Evolutionary conservation across 2,113 vertebrate genomes (phyloP), one percentile per base, ranked within the genome.

Genomic region (Neolamprologus cancellatus): DNA sequence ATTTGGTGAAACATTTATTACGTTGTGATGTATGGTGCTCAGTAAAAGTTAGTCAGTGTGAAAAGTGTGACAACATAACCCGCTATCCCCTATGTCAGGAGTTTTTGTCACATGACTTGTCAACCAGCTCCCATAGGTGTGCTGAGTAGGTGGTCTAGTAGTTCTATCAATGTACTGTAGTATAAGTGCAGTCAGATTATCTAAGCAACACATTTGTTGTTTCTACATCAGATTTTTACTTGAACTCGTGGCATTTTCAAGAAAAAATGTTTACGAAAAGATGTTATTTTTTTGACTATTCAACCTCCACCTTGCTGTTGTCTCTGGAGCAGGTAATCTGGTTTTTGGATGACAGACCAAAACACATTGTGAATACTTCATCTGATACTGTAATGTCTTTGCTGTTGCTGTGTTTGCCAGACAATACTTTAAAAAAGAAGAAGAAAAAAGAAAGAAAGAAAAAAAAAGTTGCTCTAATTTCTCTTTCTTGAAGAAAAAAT

Each of bases 291-390:
- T 30, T 4, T 23, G 0, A 59, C 25, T 59, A 30, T 59, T 30
- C 14, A 2, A 59, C 0, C 55, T 17, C 55, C 55, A 59, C 1
- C 0, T 0, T 57, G 13, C 55, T 59, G 55, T 59, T 59, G 25
- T 59, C 55, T 30, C 55, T 10, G 55, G 55, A 59, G 55, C 55
- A 59, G 14, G 55, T 59, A 59, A 59, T 59, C 5, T 0, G 0
- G 5, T 59, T 0, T 59, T 59, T 59, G 25, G 25, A 30, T 59
- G 25, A 59, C 55, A 59, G 25, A 59, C 25, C 14, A 59, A 57
- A 30, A 30, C 25, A 57, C 55, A 17, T 30, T 59, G 55, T 59
- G 55, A 30, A 59, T 59, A 59, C 14, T 59, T 9, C 55, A 30
- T 30, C 55, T 1, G 25, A 59, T 10, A 59, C 0, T 0, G 8